Evolutionary conservation across 2,113 vertebrate species (phyloP).

Genomic region (Percina caprodes): DNA sequence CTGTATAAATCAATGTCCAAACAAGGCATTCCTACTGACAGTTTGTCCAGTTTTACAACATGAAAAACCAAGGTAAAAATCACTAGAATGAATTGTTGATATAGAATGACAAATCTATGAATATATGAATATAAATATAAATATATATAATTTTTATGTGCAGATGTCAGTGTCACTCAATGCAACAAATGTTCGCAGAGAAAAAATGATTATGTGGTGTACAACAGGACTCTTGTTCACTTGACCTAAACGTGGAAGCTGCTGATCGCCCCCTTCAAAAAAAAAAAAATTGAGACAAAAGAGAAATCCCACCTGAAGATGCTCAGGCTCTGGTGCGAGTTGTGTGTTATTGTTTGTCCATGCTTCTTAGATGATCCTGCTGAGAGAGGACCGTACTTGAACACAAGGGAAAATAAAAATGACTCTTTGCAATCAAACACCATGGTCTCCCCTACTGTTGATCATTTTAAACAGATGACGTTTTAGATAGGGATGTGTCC

Average conservation of each 20-base stretch:
- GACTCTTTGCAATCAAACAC: constrained; percentile 84
- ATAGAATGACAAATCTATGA: constrained; percentile 86
- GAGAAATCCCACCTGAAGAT: constrained; percentile 81
- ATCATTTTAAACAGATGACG: background rate
- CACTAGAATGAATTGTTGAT: constrained; percentile 85
- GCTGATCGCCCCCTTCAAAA: constrained; percentile 46
- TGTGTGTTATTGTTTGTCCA: constrained; percentile 85
- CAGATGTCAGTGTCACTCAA: constrained; percentile 86
- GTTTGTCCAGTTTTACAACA: constrained; percentile 81
- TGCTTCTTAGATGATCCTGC: constrained; percentile 85
- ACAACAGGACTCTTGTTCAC: constrained; percentile 81
- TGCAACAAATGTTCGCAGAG: constrained; percentile 81
- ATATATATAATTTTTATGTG: constrained; percentile 89
- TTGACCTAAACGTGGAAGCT: constrained; percentile 79
- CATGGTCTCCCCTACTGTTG: constrained; percentile 38
- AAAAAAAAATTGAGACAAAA: constrained; percentile 61
- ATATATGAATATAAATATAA: constrained; percentile 85
- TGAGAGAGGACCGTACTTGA: constrained; percentile 85
- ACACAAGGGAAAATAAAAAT: constrained; percentile 85
- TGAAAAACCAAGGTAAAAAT: constrained; percentile 78
- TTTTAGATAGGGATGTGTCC: background rate
- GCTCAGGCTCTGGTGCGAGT: constrained; percentile 85
- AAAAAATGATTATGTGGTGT: constrained; percentile 77
- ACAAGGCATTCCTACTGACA: constrained; percentile 80
- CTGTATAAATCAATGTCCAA: constrained; percentile 82